These are phyloP conservation scores for Thunnus maccoyii DNA, from an alignment of 2,113 vertebrate species.

Conservation along the genomic window DNA sequence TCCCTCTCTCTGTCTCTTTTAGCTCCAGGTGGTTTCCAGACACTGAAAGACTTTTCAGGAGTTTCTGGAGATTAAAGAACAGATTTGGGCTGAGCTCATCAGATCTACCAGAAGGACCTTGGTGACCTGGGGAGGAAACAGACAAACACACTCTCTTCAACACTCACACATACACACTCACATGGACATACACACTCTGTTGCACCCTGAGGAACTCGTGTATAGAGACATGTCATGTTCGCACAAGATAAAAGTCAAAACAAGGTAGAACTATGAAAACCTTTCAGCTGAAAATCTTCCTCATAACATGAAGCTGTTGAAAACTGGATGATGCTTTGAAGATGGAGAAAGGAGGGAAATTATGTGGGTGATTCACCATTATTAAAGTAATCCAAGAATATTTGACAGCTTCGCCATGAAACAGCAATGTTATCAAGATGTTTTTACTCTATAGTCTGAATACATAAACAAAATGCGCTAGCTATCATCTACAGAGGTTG, in stretches of 20 bases:
- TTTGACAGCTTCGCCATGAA: slow-evolving; percentile 41
- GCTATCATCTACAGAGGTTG: slow-evolving; percentile 20
- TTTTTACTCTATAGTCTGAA: slow-evolving; percentile 9
- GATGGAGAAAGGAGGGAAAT: slow-evolving; percentile 16
- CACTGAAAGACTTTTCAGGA: slow-evolving; percentile 44
- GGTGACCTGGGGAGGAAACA: slow-evolving; percentile 37
- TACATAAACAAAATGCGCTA: slow-evolving; percentile 27
- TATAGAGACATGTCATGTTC: not conserved
- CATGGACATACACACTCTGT: not conserved
- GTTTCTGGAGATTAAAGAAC: slow-evolving; percentile 58
- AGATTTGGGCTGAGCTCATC: slow-evolving; percentile 60
- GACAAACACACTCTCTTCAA: not conserved
- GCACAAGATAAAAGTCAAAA: slow-evolving; percentile 46
- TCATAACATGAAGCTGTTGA: slow-evolving; percentile 1
- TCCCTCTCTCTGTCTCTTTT: not conserved
- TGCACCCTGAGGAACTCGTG: not conserved
- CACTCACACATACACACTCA: slow-evolving; percentile 20
- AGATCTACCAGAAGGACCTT: slow-evolving; percentile 40
- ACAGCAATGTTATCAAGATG: slow-evolving; percentile 36
- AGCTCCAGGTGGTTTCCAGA: slow-evolving; percentile 18
- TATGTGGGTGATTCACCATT: slow-evolving; percentile 1
- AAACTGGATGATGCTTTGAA: slow-evolving; percentile 44
- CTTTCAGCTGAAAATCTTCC: slow-evolving; percentile 15
- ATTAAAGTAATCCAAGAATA: slow-evolving; percentile 29
- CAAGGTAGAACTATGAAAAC: slow-evolving; percentile 37